phyloP scores from a whole-genome alignment of 2,888 invertebrate species.

The Tryphoninae sp. region DNA sequence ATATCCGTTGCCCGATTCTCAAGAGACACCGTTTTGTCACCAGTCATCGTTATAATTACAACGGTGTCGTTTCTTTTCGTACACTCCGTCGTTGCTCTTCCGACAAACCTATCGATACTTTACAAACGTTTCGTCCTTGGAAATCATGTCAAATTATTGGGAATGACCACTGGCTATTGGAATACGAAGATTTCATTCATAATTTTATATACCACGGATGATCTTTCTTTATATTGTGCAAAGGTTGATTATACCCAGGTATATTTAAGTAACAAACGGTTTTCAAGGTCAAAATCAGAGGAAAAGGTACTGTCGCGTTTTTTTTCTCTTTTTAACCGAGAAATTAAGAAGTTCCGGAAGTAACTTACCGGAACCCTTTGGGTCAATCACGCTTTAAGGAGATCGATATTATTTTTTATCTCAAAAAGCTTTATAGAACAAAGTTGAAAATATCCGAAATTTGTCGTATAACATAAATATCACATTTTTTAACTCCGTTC shows the following conservation, averaged over 20 bases:
- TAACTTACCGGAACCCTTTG: too few relatives aligned
- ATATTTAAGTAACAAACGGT: background rate
- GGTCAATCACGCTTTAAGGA: too few relatives aligned
- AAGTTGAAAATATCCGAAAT: too few relatives aligned
- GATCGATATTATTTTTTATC: too few relatives aligned
- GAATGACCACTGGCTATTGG: slow-evolving; percentile 26
- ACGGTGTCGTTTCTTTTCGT: slow-evolving; percentile 3
- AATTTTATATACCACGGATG: slow-evolving; percentile 10
- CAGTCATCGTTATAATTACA: slow-evolving; percentile 61
- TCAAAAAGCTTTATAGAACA: too few relatives aligned
- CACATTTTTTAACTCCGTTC: too few relatives aligned
- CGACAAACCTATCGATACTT: slow-evolving; percentile 31
- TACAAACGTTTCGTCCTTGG: slow-evolving; percentile 30
- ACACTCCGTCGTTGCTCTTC: background rate
- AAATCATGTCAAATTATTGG: slow-evolving; percentile 44
- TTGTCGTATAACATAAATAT: too few relatives aligned
- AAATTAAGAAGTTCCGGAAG: too few relatives aligned
- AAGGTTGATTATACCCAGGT: background rate
- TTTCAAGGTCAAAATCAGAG: too few relatives aligned
- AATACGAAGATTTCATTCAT: slow-evolving; percentile 48
- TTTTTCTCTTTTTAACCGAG: too few relatives aligned
- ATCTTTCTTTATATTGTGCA: slow-evolving; percentile 16
- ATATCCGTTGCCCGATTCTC: slow-evolving; percentile 28
- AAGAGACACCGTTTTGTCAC: slow-evolving; percentile 57
- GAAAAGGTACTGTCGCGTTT: too few relatives aligned